Evolutionary conservation across 2,113 vertebrate genomes (phyloP), one percentile per base, ranked within the genome.

Genomic region (Chionomys nivalis): DNA sequence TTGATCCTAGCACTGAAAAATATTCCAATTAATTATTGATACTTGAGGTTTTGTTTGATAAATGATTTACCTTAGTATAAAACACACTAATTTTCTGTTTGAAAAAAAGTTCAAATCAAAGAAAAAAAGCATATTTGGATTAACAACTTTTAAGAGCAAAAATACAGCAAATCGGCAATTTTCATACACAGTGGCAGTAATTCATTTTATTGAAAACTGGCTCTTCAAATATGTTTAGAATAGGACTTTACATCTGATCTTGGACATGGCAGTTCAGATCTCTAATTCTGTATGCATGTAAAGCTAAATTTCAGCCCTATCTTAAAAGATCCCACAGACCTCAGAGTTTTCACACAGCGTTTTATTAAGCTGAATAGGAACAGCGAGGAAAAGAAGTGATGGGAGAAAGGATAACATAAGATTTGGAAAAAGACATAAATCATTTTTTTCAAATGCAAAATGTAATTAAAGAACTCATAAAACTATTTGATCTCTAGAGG

Each of bases 41-140:
- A 26, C 26, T 26, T 87, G 36, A 88, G 7, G 58, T 77, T 63
- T 86, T 79, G 39, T 58, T 21, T 92, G 31, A 94, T 26, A 82
- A 95, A 39, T 89, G 58, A 44, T 39, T 87, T 21, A 92, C 61
- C 78, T 76, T 91, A 85, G 31, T 78, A 78, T 61, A 33, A 86
- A 39, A 23, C 52, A 66, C 82, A 61, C 16, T 28, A 70, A 7
- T 75, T 91, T 90, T 86, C 44, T 94, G 31, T 55, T 31, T 14
- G n/a, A 81, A 88, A 89, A 13, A 79, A 61, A 47, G 9, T 88
- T 73, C 73, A 94, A 70, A 86, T 83, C 55, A 66, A 36, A 68
- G 8, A 16, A 68, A 66, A 92, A 24, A 81, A 93, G 7, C 5
- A 19, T 75, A 85, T 86, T 47, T 79, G 24, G 68, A 92, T 79